phyloP scores from a whole-genome alignment of 2,888 invertebrate species.

The Apotomis betuletana region DNA sequence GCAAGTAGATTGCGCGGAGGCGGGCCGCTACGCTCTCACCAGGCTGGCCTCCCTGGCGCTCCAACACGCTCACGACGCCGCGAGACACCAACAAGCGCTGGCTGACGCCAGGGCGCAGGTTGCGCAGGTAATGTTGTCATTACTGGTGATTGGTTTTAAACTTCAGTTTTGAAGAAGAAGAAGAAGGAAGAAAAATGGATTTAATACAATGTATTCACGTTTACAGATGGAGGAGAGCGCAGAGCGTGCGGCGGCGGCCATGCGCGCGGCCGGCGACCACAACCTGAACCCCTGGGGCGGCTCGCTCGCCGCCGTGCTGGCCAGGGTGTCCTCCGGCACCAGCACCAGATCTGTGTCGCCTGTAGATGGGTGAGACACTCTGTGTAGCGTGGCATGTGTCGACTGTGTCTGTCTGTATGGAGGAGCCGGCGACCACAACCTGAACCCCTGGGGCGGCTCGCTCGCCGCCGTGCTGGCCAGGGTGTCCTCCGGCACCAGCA shows the following conservation, averaged over 20 bases:
- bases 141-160: too few relatives aligned
- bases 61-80: constrained; percentile 73
- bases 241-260: constrained; percentile 11
- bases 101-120: constrained; percentile 67
- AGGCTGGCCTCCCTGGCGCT: constrained; percentile 63
- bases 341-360: constrained; percentile 86
- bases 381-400: too few relatives aligned
- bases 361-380: constrained; percentile 71
- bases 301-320: constrained; percentile 68
- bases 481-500: constrained; percentile 83
- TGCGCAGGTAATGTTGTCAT: constrained; percentile 56
- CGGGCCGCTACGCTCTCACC: constrained; percentile 67
- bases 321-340: constrained; percentile 81
- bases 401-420: too few relatives aligned
- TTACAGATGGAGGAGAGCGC: constrained; percentile 67
- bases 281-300: constrained; percentile 67
- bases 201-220: too few relatives aligned
- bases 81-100: constrained; percentile 60
- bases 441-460: constrained; percentile 66
- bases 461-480: constrained; percentile 72
- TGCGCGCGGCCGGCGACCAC: constrained; percentile 59
- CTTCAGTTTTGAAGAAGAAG: too few relatives aligned
- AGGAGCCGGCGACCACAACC: constrained; percentile 59
- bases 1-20: constrained; percentile 58
- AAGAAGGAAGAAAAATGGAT: too few relatives aligned